Conservation (phyloP, 1,140 invertebrate genomes). For the Bombus fervidus region DNA sequence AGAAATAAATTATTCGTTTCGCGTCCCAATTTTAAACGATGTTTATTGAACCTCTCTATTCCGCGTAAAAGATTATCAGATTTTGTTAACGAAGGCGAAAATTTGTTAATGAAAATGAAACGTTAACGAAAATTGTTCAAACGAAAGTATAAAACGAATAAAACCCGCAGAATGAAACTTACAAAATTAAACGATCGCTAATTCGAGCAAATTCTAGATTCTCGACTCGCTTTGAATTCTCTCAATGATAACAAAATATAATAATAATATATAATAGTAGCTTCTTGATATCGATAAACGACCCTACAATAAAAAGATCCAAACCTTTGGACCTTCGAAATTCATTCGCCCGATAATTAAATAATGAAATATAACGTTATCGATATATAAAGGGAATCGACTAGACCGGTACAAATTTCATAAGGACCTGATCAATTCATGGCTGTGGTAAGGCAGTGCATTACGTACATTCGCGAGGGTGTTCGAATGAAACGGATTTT, state of each 20-base stretch:
- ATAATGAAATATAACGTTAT: background rate
- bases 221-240: too few species aligned
- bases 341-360: background rate
- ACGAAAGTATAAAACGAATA: too few species aligned
- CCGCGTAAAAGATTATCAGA: too few species aligned
- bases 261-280: too few species aligned
- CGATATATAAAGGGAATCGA: background rate
- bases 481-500: constrained; percentile 64
- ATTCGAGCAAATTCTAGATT: too few species aligned
- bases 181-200: too few species aligned
- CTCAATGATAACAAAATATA: too few species aligned
- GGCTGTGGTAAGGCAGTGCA: background rate
- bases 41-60: too few species aligned
- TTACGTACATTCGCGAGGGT: constrained; percentile 28
- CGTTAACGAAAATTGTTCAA: too few species aligned
- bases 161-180: too few species aligned
- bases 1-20: background rate
- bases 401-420: constrained; percentile 40
- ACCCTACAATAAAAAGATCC: background rate
- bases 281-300: background rate
- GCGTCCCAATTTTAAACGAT: background rate
- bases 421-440: constrained; percentile 13
- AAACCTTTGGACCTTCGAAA: background rate
- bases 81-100: too few species aligned
- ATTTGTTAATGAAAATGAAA: too few species aligned